phyloP scores from a whole-genome alignment of 2,888 invertebrate genomes.

The Drymonia ruficornis region DNA sequence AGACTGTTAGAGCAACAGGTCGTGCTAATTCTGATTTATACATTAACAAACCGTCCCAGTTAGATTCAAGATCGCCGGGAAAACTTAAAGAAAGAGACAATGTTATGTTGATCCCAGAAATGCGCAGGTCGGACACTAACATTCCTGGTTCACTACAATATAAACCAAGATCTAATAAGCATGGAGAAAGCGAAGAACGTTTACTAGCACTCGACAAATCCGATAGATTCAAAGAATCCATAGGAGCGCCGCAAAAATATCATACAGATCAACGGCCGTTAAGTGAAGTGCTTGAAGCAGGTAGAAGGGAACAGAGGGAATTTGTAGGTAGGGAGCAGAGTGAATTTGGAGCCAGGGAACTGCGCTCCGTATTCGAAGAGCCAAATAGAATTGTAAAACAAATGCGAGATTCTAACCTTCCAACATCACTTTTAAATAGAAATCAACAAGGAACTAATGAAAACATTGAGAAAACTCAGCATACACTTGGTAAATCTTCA shows the following conservation, averaged over 20 bases:
- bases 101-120: background rate
- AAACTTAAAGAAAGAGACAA: background rate
- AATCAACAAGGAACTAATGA: background rate
- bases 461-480: background rate
- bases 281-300: background rate
- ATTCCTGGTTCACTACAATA: background rate
- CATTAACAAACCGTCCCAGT: background rate
- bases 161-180: background rate
- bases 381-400: background rate
- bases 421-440: background rate
- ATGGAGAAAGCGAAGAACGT: background rate
- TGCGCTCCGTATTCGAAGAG: background rate
- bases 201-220: background rate
- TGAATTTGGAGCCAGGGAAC: background rate
- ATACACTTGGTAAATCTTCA: background rate
- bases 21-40: conserved; percentile 23
- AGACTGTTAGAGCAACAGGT: conserved; percentile 10
- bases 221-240: background rate
- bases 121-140: background rate
- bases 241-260: background rate
- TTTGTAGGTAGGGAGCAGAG: background rate
- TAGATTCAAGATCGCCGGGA: background rate
- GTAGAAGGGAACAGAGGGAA: background rate
- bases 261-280: background rate
- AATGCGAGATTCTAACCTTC: background rate